phyloP scores from a whole-genome alignment of 1,140 invertebrate species.

The Drosophila kikkawai region DNA sequence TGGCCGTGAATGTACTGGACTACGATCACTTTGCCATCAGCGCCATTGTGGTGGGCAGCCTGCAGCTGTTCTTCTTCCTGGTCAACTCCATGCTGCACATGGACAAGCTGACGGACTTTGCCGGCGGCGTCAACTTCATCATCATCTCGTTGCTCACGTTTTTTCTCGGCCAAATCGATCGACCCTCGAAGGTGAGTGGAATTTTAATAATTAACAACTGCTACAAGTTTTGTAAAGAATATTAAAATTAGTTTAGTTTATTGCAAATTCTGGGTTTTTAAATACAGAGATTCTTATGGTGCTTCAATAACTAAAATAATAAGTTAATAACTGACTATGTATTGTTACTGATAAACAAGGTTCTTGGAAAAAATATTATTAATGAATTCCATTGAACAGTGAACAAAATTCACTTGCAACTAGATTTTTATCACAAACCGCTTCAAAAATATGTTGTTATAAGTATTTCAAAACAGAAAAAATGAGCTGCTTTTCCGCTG shows the following conservation, averaged over 20 bases:
- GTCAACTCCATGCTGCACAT: constrained; percentile 94
- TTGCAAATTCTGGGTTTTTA: not conserved
- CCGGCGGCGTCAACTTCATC: constrained; percentile 96
- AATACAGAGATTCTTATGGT: not conserved
- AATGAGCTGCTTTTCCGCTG: not conserved
- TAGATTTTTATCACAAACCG: not conserved
- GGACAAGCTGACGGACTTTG: constrained; percentile 96
- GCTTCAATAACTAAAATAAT: not conserved
- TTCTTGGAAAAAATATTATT: not conserved
- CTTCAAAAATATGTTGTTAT: not conserved
- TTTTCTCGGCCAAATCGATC: constrained; percentile 91
- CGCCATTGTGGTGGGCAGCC: constrained; percentile 93
- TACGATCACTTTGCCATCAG: constrained; percentile 94
- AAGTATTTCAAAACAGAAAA: not conserved
- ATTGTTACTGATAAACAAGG: not conserved
- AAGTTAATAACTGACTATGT: not conserved
- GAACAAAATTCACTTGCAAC: not conserved
- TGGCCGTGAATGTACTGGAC: constrained; percentile 91
- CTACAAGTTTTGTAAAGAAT: not conserved
- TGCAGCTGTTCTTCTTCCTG: constrained; percentile 95
- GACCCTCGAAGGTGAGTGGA: constrained; percentile 87
- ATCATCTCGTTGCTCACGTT: constrained; percentile 94
- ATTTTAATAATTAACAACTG: not conserved
- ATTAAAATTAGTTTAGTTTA: not conserved
- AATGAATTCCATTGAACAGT: not conserved